These are phyloP conservation scores for Drosophila barbarae DNA, from an alignment of 2,888 invertebrate species.

Conservation along the genomic window DNA sequence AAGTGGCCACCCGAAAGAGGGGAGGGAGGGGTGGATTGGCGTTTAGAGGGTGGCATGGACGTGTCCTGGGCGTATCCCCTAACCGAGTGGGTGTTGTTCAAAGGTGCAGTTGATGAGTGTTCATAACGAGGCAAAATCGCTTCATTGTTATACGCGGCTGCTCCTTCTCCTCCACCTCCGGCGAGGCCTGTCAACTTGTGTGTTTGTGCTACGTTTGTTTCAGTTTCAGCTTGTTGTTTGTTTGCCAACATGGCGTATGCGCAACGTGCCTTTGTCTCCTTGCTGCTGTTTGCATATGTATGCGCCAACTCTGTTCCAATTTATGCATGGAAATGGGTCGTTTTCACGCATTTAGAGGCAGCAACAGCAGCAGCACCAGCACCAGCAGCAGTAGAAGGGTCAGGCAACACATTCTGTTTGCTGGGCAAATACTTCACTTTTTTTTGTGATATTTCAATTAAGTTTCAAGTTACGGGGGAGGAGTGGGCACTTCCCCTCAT, in stretches of 20 bases:
- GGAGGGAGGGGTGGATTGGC: neutral
- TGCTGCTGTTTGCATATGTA: slow-evolving; percentile 35
- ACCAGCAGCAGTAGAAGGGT: neutral
- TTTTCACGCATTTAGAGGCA: slow-evolving; percentile 57
- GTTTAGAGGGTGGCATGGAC: neutral
- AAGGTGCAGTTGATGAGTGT: slow-evolving; percentile 77
- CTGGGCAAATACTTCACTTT: slow-evolving; percentile 36
- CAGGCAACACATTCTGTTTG: slow-evolving; percentile 17
- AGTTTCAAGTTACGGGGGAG: slow-evolving; percentile 19
- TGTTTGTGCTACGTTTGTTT: slow-evolving; percentile 32
- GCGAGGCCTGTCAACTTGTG: slow-evolving; percentile 12
- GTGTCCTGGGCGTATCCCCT: slow-evolving; percentile 20
- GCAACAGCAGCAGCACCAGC: neutral
- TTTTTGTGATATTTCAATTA: slow-evolving; percentile 55
- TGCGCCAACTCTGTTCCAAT: slow-evolving; percentile 45
- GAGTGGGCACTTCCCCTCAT: too few species aligned
- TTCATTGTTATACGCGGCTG: slow-evolving; percentile 63
- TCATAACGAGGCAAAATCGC: slow-evolving; percentile 75
- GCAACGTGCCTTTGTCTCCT: slow-evolving; percentile 58
- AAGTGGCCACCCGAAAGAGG: slow-evolving; percentile 26
- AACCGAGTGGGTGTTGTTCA: slow-evolving; percentile 52
- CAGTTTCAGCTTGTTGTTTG: slow-evolving; percentile 53
- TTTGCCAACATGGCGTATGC: slow-evolving; percentile 66
- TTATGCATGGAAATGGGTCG: slow-evolving; percentile 58
- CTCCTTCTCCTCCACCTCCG: neutral